Conservation (phyloP, 2,797 vertebrate species). For the Prionace glauca region DNA sequence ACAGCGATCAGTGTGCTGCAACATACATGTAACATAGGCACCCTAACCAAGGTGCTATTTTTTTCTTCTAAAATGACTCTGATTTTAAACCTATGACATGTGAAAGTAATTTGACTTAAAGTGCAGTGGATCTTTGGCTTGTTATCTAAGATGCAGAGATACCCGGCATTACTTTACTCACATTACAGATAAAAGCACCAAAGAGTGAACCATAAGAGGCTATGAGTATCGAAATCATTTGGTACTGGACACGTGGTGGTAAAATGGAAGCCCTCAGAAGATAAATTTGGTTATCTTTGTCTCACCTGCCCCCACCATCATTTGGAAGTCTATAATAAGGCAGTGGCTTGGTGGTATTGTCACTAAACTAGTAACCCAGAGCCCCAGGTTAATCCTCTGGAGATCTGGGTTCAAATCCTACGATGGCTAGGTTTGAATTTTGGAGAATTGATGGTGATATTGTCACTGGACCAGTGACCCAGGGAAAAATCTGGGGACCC, state of each 20-base stretch:
- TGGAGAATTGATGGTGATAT: too few relatives aligned
- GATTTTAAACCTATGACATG: not conserved
- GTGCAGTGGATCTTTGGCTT: not conserved
- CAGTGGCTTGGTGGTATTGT: too few relatives aligned
- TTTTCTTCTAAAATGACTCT: not conserved
- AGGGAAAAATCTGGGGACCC: too few relatives aligned
- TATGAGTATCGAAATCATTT: not conserved
- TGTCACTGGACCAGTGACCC: too few relatives aligned
- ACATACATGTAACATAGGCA: not conserved
- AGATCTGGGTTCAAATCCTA: too few relatives aligned
- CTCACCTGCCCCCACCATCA: not conserved
- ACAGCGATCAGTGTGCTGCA: not conserved
- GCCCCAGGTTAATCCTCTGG: too few relatives aligned
- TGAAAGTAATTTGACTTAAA: not conserved
- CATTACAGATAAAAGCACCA: not conserved
- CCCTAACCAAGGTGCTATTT: not conserved
- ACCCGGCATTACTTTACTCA: not conserved
- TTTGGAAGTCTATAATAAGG: not conserved
- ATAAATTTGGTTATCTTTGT: not conserved
- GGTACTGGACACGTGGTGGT: too few relatives aligned
- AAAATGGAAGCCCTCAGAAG: not conserved
- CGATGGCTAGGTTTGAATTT: too few relatives aligned
- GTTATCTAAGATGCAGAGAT: not conserved
- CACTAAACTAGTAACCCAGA: too few relatives aligned
- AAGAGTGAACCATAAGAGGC: not conserved